phyloP scores from a whole-genome alignment of 2,113 vertebrate genomes.

The Pollimyrus isidori region DNA sequence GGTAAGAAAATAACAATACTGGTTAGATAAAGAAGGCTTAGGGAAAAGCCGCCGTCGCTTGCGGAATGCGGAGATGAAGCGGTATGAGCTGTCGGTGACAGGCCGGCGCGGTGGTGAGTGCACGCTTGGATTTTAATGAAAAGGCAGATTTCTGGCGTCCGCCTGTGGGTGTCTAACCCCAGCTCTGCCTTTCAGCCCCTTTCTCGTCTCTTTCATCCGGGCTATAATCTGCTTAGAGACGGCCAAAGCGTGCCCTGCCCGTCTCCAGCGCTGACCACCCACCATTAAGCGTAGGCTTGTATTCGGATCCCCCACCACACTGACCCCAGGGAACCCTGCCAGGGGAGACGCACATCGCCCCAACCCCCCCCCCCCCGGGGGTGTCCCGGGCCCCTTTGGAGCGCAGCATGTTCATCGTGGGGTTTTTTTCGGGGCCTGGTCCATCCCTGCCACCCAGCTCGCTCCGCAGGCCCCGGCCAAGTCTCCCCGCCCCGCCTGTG shows the following conservation, averaged over 20 bases:
- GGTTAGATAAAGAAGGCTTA: background rate
- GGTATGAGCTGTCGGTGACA: background rate
- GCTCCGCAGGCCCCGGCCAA: background rate
- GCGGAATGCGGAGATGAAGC: background rate
- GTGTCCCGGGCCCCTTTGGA: background rate
- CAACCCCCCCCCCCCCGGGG: background rate
- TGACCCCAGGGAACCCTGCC: conserved; percentile 1
- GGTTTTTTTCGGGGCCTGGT: background rate
- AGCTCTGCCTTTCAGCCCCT: background rate
- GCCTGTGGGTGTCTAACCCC: background rate
- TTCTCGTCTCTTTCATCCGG: background rate
- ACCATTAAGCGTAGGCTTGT: background rate
- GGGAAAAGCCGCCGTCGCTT: background rate
- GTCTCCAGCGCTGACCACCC: background rate
- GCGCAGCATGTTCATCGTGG: background rate
- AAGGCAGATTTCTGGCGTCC: conserved; percentile 9
- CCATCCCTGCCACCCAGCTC: conserved; percentile 6
- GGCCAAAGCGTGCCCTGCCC: background rate
- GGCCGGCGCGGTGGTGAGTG: background rate
- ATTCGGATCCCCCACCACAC: background rate
- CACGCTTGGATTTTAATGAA: conserved; percentile 14
- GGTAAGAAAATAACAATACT: background rate
- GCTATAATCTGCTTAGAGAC: conserved; percentile 1
- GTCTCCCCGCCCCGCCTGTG: background rate
- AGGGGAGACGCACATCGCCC: background rate